These are phyloP conservation scores for Drosophila percnosoma DNA, from an alignment of 2,888 invertebrate species.

Conservation along the genomic window DNA sequence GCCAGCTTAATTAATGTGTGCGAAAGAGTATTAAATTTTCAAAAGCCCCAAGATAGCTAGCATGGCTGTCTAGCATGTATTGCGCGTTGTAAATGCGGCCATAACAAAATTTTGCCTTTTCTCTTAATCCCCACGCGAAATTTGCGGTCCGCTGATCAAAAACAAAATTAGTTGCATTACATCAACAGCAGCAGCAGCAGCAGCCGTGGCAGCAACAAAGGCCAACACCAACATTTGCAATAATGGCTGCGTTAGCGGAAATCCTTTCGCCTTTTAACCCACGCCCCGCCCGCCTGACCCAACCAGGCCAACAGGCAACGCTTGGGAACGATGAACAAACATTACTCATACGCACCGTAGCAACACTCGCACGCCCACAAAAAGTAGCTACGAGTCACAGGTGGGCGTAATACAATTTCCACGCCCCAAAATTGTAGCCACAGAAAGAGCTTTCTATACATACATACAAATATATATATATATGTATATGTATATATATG, in stretches of 20 bases:
- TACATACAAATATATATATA: background rate
- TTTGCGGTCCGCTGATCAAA: constrained; percentile 44
- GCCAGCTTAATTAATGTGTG: constrained; percentile 14
- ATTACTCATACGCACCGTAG: constrained; percentile 62
- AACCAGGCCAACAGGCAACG: background rate
- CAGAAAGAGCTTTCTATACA: background rate
- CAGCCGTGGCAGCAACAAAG: constrained; percentile 11
- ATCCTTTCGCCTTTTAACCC: constrained; percentile 19
- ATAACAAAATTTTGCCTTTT: constrained; percentile 25
- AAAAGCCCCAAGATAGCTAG: background rate
- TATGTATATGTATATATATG: constrained; percentile 10
- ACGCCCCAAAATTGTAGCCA: constrained; percentile 47
- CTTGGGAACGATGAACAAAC: constrained; percentile 31
- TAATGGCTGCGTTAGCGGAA: constrained; percentile 48
- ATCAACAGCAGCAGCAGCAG: constrained; percentile 18
- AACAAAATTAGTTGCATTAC: constrained; percentile 58
- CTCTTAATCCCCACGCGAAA: constrained; percentile 31
- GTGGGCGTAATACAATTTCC: constrained; percentile 73
- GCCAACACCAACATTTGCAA: constrained; percentile 26
- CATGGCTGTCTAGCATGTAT: background rate
- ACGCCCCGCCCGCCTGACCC: background rate
- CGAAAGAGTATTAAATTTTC: constrained; percentile 10
- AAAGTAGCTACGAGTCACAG: constrained; percentile 62
- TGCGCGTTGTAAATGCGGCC: constrained; percentile 4
- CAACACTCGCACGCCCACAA: constrained; percentile 15